Conservation (phyloP, 2,888 invertebrate species). For the Elegia similella region DNA sequence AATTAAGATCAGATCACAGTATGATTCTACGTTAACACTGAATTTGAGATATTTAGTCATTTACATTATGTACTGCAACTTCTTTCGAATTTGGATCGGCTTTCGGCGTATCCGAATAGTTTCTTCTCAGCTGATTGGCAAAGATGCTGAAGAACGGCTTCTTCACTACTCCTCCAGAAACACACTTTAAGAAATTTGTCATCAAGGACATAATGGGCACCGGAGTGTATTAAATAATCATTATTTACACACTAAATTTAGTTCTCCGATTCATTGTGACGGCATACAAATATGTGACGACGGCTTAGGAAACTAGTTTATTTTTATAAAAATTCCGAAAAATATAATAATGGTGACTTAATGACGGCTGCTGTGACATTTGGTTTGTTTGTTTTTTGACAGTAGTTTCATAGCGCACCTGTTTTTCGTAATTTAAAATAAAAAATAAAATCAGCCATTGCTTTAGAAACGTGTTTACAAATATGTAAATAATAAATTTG, state of each 20-base stretch:
- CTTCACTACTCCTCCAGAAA: constrained; percentile 33
- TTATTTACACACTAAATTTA: constrained; percentile 21
- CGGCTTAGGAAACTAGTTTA: constrained; percentile 29
- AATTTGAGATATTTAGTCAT: not conserved
- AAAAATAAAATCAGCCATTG: not conserved
- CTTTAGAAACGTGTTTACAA: not conserved
- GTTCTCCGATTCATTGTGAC: constrained; percentile 40
- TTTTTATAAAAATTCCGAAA: constrained; percentile 32
- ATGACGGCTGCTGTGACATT: constrained; percentile 36
- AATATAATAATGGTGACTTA: constrained; percentile 40
- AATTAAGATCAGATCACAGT: no score
- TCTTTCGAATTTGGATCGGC: constrained; percentile 46
- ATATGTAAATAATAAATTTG: no score
- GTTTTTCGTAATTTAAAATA: constrained; percentile 1
- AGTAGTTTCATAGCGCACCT: constrained; percentile 9
- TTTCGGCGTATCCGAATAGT: constrained; percentile 49
- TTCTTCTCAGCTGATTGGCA: constrained; percentile 29
- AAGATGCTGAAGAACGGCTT: constrained; percentile 29
- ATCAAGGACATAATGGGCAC: constrained; percentile 51
- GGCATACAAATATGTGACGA: constrained; percentile 24
- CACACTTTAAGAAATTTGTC: constrained; percentile 40
- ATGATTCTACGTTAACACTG: no score
- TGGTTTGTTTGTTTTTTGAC: constrained; percentile 15
- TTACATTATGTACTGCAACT: constrained; percentile 38
- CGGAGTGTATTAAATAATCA: constrained; percentile 33